These are phyloP conservation scores for Psilopsiagon aurifrons DNA, from an alignment of 2,113 vertebrate species.

Conservation along the genomic window DNA sequence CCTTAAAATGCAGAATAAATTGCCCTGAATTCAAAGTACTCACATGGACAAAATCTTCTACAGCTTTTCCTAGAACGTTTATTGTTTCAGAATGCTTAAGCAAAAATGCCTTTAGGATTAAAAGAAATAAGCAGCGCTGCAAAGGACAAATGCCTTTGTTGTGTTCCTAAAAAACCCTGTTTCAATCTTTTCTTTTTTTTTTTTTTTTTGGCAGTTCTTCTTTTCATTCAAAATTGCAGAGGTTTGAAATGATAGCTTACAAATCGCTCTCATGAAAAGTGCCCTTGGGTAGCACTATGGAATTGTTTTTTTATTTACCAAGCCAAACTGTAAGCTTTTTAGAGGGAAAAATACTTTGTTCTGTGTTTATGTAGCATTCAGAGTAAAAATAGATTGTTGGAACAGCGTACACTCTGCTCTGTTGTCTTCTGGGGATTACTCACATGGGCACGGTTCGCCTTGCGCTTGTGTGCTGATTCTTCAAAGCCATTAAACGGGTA, in stretches of 20 bases:
- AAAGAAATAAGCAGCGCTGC: not conserved
- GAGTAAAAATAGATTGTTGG: not conserved
- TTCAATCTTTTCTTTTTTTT: not conserved
- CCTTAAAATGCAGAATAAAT: not conserved
- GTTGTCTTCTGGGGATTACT: not conserved
- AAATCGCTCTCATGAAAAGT: not conserved
- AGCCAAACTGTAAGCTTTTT: not conserved
- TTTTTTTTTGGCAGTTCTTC: not conserved
- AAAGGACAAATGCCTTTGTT: not conserved
- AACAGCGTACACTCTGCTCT: not conserved
- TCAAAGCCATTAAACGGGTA: not conserved
- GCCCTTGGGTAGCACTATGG: not conserved
- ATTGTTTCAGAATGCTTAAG: not conserved
- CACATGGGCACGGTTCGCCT: rapidly evolving
- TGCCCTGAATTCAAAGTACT: not conserved
- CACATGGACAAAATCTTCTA: not conserved
- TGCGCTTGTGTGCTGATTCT: not conserved
- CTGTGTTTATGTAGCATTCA: not conserved
- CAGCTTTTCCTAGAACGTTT: not conserved
- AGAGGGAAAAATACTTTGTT: not conserved
- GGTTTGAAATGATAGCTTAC: slow-evolving; percentile 25
- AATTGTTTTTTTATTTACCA: not conserved
- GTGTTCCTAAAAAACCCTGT: not conserved
- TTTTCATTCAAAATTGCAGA: slow-evolving; percentile 33
- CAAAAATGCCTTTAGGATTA: not conserved